phyloP scores from a whole-genome alignment of 1,140 invertebrate species.

The Chionoecetes opilio region DNA sequence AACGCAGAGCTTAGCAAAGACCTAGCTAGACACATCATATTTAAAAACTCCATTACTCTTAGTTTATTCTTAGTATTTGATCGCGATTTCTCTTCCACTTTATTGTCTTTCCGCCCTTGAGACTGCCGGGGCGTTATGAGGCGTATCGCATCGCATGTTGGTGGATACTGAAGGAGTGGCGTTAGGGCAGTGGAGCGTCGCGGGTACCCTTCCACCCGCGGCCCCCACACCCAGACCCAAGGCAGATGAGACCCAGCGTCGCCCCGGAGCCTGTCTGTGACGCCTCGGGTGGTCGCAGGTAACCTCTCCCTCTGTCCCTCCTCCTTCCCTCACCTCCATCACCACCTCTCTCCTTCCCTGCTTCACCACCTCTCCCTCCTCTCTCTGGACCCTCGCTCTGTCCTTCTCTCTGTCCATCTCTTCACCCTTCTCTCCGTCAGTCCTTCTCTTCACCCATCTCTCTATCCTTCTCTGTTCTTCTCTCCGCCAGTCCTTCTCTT shows the following conservation, averaged over 20 bases:
- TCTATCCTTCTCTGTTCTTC: background rate
- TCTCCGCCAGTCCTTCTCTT: background rate
- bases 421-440: background rate
- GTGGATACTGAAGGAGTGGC: too few relatives aligned
- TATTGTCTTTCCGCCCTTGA: too few relatives aligned
- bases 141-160: too few relatives aligned
- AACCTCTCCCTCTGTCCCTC: background rate
- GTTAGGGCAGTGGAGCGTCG: background rate
- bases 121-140: too few relatives aligned
- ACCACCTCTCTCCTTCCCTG: background rate
- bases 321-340: constrained; percentile 14
- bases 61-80: background rate
- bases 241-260: background rate
- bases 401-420: background rate
- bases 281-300: constrained; percentile 22
- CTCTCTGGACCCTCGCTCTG: background rate
- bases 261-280: constrained; percentile 13
- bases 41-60: background rate
- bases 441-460: background rate
- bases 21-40: too few relatives aligned
- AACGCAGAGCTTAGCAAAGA: too few relatives aligned
- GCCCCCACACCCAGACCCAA: background rate
- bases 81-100: background rate
- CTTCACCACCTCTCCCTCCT: constrained; percentile 3
- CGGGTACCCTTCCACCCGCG: background rate